Evolutionary conservation across 2,113 vertebrate genomes (phyloP), one percentile per base, ranked within the genome.

Genomic region (Agapornis roseicollis): DNA sequence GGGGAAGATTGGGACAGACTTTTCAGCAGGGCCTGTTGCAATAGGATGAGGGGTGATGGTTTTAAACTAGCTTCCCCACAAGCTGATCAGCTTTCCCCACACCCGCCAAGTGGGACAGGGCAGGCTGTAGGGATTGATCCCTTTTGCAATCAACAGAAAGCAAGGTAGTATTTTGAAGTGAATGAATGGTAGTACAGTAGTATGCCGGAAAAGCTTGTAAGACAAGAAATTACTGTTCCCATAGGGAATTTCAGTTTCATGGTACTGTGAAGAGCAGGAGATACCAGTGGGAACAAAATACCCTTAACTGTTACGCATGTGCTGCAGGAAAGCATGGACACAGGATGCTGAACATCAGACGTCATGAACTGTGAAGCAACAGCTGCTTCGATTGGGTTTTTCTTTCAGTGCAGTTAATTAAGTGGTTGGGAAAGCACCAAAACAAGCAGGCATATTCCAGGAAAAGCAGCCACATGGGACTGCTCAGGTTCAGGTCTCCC

Each of bases 361-460:
- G 0, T 58, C 22, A 16, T 28, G 74, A 87, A 81, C 80, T 85
- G 46, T 94, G 70, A 63, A 95, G 63, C 39, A 93, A 77, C 83
- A 95, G 58, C 66, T 96, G 89, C 68, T n/a, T 96, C 84, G 71
- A 66, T 95, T 96, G 46, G 66, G 55, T 0, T 0, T 13, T 13
- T 96, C 96, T 91, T 94, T 91, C 69, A 85, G 73, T 63, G 64
- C 50, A 91, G 66, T 89, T 94, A 96, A 92, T 96, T 91, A 97
- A 97, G 82, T 84, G 93, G 64, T 63, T 90, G 89, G 78, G 94
- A 80, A 52, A 95, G 52, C 47, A 83, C 95, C 87, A 96, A 66
- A 71, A 85, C 63, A 96, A 92, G 69, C 80, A 95, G 82, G 50
- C 18, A 20, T 85, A 77, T 89, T 95, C 71, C 60, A 94, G 88